Conservation (phyloP, 2,113 vertebrate species). For the Gasterosteus aculeatus region DNA sequence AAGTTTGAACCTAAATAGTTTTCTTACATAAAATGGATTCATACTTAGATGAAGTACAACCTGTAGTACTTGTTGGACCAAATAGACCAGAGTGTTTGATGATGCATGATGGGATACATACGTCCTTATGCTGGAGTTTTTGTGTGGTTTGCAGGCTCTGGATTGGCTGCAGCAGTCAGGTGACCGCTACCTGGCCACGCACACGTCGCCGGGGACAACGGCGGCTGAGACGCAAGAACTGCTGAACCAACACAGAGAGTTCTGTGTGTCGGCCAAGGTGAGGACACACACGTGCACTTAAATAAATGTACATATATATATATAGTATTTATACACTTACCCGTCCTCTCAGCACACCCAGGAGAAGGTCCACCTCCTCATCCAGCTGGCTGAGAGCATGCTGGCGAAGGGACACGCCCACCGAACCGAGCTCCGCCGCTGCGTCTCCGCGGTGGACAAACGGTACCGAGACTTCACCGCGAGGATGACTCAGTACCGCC, state of each 20-base stretch:
- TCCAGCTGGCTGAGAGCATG: constrained; percentile 97
- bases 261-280: constrained; percentile 97
- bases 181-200: constrained; percentile 94
- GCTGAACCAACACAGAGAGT: constrained; percentile 93
- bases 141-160: constrained; percentile 83
- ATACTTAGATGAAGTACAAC: too few species aligned
- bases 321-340: neutral
- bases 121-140: neutral
- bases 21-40: too few species aligned
- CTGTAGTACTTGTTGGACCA: too few species aligned
- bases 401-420: constrained; percentile 96
- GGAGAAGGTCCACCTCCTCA: constrained; percentile 97
- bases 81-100: too few species aligned
- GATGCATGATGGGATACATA: neutral
- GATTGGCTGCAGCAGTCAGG: constrained; percentile 98
- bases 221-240: constrained; percentile 92
- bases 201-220: constrained; percentile 89
- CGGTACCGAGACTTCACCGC: constrained; percentile 95
- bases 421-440: constrained; percentile 93
- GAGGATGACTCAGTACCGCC: constrained; percentile 94
- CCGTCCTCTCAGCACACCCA: constrained; percentile 88
- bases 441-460: constrained; percentile 94
- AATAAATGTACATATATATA: neutral
- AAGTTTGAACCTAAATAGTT: too few species aligned
- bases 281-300: constrained; percentile 2